Evolutionary conservation across 2,888 invertebrate species (phyloP).

Genomic region (Alsophila aescularia): DNA sequence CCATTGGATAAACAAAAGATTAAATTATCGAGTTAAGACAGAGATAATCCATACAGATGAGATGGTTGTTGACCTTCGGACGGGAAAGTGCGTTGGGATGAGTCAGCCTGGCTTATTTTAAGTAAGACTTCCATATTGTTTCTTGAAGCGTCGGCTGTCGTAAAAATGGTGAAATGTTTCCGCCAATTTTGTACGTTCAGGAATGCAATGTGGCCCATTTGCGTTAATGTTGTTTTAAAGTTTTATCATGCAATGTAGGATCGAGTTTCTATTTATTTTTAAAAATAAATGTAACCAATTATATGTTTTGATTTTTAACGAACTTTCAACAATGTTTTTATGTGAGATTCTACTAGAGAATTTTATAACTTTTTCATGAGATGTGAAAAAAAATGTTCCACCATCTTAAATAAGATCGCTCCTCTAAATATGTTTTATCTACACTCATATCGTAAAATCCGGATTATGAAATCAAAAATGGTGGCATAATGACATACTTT

Average conservation of each 20-base stretch:
- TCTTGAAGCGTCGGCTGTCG: background rate
- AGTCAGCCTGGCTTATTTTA: constrained; percentile 53
- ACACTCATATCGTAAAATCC: no score
- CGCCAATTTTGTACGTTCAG: constrained; percentile 1
- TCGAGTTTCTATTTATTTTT: no score
- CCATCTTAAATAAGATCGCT: no score
- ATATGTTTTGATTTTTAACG: no score
- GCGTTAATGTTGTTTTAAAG: background rate
- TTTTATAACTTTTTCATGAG: no score
- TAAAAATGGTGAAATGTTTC: constrained; percentile 10
- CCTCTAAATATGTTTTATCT: no score
- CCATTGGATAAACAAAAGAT: constrained; percentile 81
- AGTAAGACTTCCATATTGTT: constrained; percentile 18
- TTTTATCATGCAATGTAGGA: background rate
- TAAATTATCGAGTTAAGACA: constrained; percentile 80
- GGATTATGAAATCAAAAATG: no score
- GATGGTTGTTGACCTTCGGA: constrained; percentile 79
- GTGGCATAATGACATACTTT: no score
- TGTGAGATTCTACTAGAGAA: no score
- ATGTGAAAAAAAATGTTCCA: no score
- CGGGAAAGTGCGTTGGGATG: constrained; percentile 49
- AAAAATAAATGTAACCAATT: no score
- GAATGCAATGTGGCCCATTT: background rate
- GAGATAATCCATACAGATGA: constrained; percentile 81
- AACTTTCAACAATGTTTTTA: no score